Conservation (phyloP, 1,140 invertebrate species). For the Neodiprion virginianus region DNA sequence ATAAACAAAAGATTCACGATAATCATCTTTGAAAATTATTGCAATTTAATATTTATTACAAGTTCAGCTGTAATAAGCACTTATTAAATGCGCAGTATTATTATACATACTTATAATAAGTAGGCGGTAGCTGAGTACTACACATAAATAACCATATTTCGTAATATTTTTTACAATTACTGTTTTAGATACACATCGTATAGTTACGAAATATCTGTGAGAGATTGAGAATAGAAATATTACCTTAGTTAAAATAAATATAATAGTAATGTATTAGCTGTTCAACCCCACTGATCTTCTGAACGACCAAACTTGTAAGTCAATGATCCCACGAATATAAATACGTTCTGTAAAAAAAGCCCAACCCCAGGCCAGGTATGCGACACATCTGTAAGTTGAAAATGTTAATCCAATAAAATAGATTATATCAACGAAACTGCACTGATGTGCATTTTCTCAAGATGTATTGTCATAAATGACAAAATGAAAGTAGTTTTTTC, state of each 20-base stretch:
- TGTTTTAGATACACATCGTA: neutral
- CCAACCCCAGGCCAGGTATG: slow-evolving; percentile 86
- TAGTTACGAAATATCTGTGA: neutral
- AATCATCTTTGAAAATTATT: too few species aligned
- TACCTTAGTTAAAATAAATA: neutral
- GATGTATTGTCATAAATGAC: slow-evolving; percentile 9
- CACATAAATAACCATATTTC: neutral
- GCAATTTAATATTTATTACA: too few species aligned
- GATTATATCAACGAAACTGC: slow-evolving; percentile 17
- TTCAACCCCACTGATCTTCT: slow-evolving; percentile 82
- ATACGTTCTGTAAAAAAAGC: slow-evolving; percentile 92
- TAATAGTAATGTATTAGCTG: neutral
- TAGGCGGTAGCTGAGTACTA: neutral
- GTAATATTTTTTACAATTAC: too few species aligned
- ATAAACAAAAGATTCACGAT: too few species aligned
- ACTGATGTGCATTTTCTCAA: neutral
- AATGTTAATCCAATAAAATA: slow-evolving; percentile 10
- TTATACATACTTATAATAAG: neutral
- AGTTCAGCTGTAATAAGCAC: neutral
- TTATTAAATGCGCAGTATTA: neutral
- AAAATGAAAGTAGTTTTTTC: neutral
- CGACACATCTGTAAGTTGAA: slow-evolving; percentile 36
- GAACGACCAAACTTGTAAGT: slow-evolving; percentile 94
- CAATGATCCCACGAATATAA: slow-evolving; percentile 91
- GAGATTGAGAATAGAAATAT: too few species aligned